These are phyloP conservation scores for Palythoa caribaeorum DNA, from an alignment of 92 coral and sea anemone genomes.

Conservation along the genomic window DNA sequence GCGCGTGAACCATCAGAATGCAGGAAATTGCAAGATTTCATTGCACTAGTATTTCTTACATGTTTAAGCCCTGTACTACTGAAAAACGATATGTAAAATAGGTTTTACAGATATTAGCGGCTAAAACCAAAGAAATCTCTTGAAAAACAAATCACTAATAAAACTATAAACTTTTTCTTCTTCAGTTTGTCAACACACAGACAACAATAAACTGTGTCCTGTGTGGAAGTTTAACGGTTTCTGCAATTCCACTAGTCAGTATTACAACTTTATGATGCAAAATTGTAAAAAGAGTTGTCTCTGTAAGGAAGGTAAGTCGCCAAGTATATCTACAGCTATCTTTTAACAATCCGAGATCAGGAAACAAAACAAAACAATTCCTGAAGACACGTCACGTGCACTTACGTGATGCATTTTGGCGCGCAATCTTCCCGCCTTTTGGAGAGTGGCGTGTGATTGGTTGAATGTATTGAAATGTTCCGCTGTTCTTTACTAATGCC, in stretches of 20 bases:
- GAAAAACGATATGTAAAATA: too few relatives aligned
- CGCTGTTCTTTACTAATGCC: too few relatives aligned
- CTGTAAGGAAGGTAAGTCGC: constrained; percentile 30
- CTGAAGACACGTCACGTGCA: background rate
- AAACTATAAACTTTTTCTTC: background rate
- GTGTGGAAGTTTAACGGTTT: constrained; percentile 30
- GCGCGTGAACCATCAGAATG: too few relatives aligned
- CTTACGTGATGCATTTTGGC: background rate
- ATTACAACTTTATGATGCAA: constrained; percentile 21
- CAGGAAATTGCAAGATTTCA: too few relatives aligned
- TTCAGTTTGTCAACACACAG: constrained; percentile 20
- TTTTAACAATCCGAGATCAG: background rate
- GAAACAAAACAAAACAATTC: too few relatives aligned
- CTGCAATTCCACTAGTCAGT: constrained; percentile 4
- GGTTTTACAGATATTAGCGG: too few relatives aligned
- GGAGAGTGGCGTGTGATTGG: background rate
- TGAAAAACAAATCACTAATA: background rate
- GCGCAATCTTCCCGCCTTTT: background rate
- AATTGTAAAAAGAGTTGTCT: constrained; percentile 37
- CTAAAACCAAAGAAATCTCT: background rate
- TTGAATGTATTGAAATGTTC: background rate
- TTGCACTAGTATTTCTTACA: too few relatives aligned
- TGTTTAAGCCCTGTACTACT: too few relatives aligned
- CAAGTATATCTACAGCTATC: background rate
- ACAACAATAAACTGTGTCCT: constrained; percentile 14